These are phyloP conservation scores for Octopus sinensis DNA, from an alignment of 1,140 invertebrate species.

Conservation along the genomic window DNA sequence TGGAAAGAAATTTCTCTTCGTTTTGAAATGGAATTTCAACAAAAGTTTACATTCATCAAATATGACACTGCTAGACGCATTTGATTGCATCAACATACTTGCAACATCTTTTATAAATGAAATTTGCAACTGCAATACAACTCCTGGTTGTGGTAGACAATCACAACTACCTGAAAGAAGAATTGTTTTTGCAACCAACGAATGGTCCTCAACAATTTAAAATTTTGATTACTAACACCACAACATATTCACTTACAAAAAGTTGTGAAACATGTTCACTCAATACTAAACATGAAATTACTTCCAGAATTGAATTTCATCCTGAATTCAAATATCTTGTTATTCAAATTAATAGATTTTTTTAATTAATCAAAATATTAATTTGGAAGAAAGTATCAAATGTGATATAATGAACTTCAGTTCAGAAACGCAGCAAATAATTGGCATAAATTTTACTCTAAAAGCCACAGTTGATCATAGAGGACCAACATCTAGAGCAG, in stretches of 20 bases:
- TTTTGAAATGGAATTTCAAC: slow-evolving; percentile 3
- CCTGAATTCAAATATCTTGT: background rate
- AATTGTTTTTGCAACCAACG: background rate
- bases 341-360: background rate
- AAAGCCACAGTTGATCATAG: no score
- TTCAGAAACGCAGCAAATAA: no score
- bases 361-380: no score
- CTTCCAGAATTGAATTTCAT: background rate
- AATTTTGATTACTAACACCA: background rate
- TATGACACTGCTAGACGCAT: background rate
- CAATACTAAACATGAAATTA: background rate
- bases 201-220: background rate
- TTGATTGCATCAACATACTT: background rate
- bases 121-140: background rate
- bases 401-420: no score
- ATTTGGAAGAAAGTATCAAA: no score
- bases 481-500: no score
- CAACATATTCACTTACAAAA: background rate
- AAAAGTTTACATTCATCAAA: background rate
- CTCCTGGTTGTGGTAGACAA: background rate
- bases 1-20: no score
- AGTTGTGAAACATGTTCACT: background rate
- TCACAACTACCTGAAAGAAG: background rate
- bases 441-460: no score
- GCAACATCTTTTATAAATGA: background rate